Conservation (phyloP, 2,797 vertebrate genomes). For the Okamejei kenojei region DNA sequence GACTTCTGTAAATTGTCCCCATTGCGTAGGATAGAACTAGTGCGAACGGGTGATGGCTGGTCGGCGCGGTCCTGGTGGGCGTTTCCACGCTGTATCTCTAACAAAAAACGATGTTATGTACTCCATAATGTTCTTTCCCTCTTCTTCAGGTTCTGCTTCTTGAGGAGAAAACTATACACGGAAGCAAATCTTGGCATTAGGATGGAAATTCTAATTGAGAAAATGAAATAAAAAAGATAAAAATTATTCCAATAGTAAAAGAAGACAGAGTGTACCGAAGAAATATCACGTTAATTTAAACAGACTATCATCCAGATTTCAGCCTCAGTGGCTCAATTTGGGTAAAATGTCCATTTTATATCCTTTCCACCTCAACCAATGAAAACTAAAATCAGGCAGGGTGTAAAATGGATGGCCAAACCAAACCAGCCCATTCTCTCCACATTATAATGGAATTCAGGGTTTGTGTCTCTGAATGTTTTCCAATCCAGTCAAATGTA, state of each 20-base stretch:
- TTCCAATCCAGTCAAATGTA: neutral
- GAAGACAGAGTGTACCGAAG: neutral
- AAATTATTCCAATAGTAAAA: conserved; percentile 10
- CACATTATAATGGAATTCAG: neutral
- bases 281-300: neutral
- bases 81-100: too few species aligned
- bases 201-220: neutral
- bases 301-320: too few species aligned
- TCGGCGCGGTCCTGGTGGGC: too few species aligned
- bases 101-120: neutral
- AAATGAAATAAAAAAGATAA: neutral
- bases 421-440: neutral
- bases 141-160: conserved; percentile 38
- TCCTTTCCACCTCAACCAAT: neutral
- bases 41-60: too few species aligned
- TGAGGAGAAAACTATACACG: neutral
- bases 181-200: conserved; percentile 24
- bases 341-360: neutral
- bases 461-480: neutral
- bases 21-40: too few species aligned
- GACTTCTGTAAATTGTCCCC: too few species aligned
- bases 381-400: neutral
- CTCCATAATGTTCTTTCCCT: neutral
- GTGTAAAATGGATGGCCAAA: neutral
- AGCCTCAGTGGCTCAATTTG: neutral